Evolutionary conservation across 1,140 invertebrate genomes (phyloP).

Genomic region (Nebria ingens): DNA sequence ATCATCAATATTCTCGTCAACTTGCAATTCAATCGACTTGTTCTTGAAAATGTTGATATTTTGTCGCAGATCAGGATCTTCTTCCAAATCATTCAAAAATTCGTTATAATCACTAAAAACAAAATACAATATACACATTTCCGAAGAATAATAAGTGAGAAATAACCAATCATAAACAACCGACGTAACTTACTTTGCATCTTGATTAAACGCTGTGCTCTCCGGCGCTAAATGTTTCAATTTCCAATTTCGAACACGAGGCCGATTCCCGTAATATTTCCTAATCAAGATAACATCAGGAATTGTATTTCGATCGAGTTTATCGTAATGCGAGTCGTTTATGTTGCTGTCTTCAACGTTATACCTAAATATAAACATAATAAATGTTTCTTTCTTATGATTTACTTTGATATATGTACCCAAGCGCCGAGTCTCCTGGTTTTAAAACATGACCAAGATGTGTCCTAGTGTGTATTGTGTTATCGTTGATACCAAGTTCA

Average conservation of each 20-base stretch:
- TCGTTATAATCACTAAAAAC: constrained; percentile 78
- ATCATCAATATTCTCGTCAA: constrained; percentile 51
- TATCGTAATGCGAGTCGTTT: constrained; percentile 82
- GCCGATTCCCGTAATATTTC: constrained; percentile 75
- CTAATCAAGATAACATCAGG: constrained; percentile 92
- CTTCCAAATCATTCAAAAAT: constrained; percentile 95
- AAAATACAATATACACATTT: constrained; percentile 19
- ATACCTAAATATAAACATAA: constrained; percentile 48
- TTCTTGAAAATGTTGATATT: constrained; percentile 93
- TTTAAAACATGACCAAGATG: constrained; percentile 92
- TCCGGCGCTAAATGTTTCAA: constrained; percentile 74
- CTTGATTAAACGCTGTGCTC: constrained; percentile 52
- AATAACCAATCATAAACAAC: too few relatives aligned
- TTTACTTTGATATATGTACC: constrained; percentile 55
- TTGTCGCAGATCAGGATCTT: constrained; percentile 78
- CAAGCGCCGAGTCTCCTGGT: constrained; percentile 85
- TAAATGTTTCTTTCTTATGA: constrained; percentile 11
- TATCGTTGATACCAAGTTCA: constrained; percentile 79
- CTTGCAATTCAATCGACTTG: constrained; percentile 54
- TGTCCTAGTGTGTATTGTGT: constrained; percentile 73
- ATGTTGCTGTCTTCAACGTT: constrained; percentile 82
- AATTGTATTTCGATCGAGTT: constrained; percentile 56
- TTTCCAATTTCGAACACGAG: constrained; percentile 80
- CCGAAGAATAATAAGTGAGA: not conserved
- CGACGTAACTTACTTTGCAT: constrained; percentile 54